Evolutionary conservation across 1,140 invertebrate genomes (phyloP), one percentile per base, ranked within the genome.

Genomic region (Trichoplusia ni): DNA sequence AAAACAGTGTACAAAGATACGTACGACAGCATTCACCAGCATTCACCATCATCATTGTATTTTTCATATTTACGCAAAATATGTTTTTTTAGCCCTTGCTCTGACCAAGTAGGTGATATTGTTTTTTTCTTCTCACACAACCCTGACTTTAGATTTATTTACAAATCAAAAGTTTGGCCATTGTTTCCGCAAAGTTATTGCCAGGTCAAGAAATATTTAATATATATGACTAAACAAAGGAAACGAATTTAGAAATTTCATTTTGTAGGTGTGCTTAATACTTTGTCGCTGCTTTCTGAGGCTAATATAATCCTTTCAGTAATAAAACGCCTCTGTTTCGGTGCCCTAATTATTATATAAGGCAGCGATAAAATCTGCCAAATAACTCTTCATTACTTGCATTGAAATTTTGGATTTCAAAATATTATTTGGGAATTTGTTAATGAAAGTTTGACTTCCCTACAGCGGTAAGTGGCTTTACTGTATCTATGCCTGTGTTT

Each of bases 281-380:
- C 33, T 49, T 19, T n/a, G 27, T 35, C 29, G 29, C 13, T 16
- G 27, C 35, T 9, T 35, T 51, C 14, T 8, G 47, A 19, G 14
- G 13, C 47, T 51, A 51, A 51, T 35, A 33, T 51, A 51, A 51
- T 51, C 47, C 14, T 51, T 51, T 51, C 35, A 33, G 47, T 29
- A 35, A 51, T 51, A 51, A 51, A 35, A 35, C 29, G 18, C 16
- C 47, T 35, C 29, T 18, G 13, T 51, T 51, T 13, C 18, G n/a
- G 13, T 4, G 27, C 25, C 25, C n/a, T 21, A 51, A 51, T 51
- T 35, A 35, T 51, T 51, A 51, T 51, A 51, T 19, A 51, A 33
- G 29, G 47, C 47, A 7, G 47, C 29, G 29, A 51, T 51, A 51
- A 51, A 33, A 51, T 51, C 47, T 33, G 2, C 18, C 18, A 14